Conservation (phyloP, 2,888 invertebrate species). For the Bedellia somnulentella region DNA sequence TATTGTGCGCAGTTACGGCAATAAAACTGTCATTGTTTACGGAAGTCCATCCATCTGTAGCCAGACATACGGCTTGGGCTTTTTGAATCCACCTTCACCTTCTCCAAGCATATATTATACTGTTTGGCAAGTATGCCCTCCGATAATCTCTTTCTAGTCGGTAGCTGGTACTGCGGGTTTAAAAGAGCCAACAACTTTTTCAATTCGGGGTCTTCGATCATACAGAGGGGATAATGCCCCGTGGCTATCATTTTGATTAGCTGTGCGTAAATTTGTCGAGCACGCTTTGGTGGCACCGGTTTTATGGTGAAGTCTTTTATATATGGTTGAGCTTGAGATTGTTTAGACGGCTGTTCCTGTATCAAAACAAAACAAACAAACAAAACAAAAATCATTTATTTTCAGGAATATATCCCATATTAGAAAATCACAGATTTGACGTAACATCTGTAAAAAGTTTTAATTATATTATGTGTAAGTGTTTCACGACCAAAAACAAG, state of each 20-base stretch:
- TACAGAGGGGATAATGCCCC: conserved; percentile 5
- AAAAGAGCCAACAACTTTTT: conserved; percentile 3
- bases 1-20: no score
- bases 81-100: conserved; percentile 3
- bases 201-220: conserved; percentile 6
- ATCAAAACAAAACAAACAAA: no score
- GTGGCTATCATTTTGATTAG: conserved; percentile 6
- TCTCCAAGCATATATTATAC: neutral
- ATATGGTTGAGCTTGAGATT: neutral
- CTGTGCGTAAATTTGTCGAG: conserved; percentile 2
- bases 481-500: no score
- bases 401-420: no score
- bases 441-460: no score
- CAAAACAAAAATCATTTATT: no score
- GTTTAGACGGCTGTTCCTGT: no score
- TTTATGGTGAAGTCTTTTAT: neutral
- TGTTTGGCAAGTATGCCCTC: conserved; percentile 3
- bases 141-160: conserved; percentile 7
- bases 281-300: neutral
- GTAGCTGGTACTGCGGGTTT: no score
- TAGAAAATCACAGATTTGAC: no score
- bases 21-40: no score
- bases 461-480: no score
- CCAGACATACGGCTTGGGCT: conserved; percentile 6
- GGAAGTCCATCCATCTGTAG: no score